Percentiles rank a stretch among this genome's conserved stretches.
Conservation (phyloP, 2,113 vertebrate genomes). For the Dermatemys mawii region DNA sequence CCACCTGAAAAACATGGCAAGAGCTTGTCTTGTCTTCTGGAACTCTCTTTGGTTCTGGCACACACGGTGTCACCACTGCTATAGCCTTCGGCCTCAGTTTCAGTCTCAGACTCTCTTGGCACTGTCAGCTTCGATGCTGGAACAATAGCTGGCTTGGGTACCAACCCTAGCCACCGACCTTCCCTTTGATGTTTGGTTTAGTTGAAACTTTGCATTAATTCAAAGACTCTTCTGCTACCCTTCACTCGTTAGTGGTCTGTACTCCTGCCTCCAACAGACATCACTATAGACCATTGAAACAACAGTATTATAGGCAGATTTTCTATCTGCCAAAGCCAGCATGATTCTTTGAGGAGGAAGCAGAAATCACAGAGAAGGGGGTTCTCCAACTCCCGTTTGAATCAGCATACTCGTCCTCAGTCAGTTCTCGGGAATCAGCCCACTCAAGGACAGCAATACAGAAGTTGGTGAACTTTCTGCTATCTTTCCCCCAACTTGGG, state of each 20-base stretch:
- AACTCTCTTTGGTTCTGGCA: no score
- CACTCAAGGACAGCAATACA: neutral
- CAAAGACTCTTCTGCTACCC: neutral
- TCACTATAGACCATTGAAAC: neutral
- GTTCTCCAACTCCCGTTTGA: neutral
- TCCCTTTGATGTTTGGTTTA: neutral
- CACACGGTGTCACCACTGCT: neutral
- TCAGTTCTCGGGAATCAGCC: neutral
- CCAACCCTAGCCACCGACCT: neutral
- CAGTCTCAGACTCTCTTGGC: neutral
- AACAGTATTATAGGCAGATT: neutral
- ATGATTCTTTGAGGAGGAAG: no score
- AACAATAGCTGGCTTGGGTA: neutral
- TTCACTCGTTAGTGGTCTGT: neutral
- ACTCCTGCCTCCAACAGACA: neutral
- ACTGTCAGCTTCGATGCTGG: neutral
- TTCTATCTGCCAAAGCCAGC: neutral
- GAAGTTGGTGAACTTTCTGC: no score
- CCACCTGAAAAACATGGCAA: no score
- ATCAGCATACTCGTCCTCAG: neutral
- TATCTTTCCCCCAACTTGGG: no score
- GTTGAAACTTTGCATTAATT: neutral
- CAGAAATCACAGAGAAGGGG: neutral
- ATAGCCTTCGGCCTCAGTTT: neutral
- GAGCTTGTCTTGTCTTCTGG: neutral